phyloP scores from a whole-genome alignment of 2,797 vertebrate genomes.

The Astyanax mexicanus region DNA sequence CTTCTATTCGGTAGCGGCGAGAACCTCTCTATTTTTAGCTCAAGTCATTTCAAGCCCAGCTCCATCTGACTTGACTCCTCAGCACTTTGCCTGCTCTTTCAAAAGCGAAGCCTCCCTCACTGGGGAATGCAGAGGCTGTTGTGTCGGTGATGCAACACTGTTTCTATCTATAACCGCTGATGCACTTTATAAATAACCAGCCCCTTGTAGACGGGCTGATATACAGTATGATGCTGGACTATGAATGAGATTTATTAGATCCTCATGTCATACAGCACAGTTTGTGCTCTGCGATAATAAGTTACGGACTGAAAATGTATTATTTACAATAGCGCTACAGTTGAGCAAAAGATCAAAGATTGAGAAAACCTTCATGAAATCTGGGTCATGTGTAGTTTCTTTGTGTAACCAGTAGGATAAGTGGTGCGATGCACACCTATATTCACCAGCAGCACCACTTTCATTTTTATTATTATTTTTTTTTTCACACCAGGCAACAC shows the following conservation, averaged over 20 bases:
- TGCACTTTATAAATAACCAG: constrained; percentile 10
- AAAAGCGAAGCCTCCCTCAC: constrained; percentile 24
- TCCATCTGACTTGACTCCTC: constrained; percentile 28
- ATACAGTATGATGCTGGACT: constrained; percentile 1
- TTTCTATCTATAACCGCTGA: constrained; percentile 26
- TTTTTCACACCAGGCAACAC: neutral
- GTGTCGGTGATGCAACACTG: constrained; percentile 23
- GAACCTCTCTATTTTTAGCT: constrained; percentile 44
- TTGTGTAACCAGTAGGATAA: neutral
- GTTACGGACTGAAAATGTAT: neutral
- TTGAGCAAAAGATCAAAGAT: neutral
- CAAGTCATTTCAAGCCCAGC: constrained; percentile 25
- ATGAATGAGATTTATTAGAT: constrained; percentile 33
- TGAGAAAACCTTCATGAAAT: neutral
- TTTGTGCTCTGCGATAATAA: neutral
- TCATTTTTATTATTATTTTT: neutral
- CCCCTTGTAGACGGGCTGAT: neutral
- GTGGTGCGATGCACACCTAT: neutral
- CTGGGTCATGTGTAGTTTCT: neutral
- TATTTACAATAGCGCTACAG: neutral
- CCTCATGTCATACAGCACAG: neutral
- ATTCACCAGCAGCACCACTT: neutral
- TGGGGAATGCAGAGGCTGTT: constrained; percentile 21
- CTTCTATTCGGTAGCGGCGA: neutral
- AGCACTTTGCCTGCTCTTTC: constrained; percentile 44